Percentiles rank a stretch among this genome's conserved stretches.
phyloP scores from a whole-genome alignment of 2,797 vertebrate species.

The Cossypha dichroa region DNA sequence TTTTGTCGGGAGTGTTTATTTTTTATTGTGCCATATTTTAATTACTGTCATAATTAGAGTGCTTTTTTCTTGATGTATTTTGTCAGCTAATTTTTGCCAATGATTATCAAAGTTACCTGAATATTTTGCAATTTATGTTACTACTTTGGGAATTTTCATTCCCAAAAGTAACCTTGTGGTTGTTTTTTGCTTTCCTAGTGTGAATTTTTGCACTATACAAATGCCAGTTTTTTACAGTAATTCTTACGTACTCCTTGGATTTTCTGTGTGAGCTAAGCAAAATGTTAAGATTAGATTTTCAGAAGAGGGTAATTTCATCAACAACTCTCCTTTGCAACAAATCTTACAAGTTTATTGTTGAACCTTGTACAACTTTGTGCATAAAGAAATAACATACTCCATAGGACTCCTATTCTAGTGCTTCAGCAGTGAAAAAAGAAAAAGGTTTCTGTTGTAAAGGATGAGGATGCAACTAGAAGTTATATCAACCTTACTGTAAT shows the following conservation, averaged over 20 bases:
- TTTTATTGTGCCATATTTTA: conserved; percentile 71
- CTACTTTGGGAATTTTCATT: neutral
- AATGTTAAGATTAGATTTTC: neutral
- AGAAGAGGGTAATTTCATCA: neutral
- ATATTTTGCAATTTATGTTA: neutral
- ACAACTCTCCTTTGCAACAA: neutral
- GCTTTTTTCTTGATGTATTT: conserved; percentile 44
- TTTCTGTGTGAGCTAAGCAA: neutral
- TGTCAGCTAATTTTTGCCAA: conserved; percentile 56
- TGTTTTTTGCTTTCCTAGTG: neutral
- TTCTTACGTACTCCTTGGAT: neutral
- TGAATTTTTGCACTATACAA: neutral
- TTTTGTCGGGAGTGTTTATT: conserved; percentile 71
- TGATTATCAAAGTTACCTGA: conserved; percentile 4
- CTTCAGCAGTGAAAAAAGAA: neutral
- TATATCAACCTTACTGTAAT: conserved; percentile 19
- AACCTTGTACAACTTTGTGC: neutral
- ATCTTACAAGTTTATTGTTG: neutral
- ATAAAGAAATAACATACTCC: neutral
- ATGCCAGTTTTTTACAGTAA: neutral
- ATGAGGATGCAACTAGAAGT: neutral
- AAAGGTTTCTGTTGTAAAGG: neutral
- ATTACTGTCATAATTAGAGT: conserved; percentile 63
- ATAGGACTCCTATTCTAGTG: neutral
- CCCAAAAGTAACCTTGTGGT: neutral